Percentiles rank a stretch among this genome's conserved stretches.
Evolutionary conservation across 2,888 invertebrate genomes (phyloP).

Genomic region (Luffia ferchaultella): DNA sequence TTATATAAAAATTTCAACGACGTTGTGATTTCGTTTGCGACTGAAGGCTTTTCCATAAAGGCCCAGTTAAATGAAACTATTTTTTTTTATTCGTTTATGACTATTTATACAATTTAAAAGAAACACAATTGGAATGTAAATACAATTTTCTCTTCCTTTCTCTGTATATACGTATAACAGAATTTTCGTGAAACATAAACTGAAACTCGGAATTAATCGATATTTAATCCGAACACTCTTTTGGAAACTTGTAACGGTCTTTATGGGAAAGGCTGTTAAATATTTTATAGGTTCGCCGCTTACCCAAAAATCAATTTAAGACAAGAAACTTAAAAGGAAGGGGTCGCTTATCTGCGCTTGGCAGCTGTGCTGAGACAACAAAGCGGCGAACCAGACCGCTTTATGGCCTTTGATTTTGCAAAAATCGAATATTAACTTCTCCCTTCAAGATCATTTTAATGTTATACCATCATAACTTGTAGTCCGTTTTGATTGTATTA

Average conservation of each 20-base stretch:
- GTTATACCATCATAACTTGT: not conserved
- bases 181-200: too few species aligned
- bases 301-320: conserved; percentile 44
- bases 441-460: not conserved
- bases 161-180: too few species aligned
- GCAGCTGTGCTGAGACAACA: conserved; percentile 47
- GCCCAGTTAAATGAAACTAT: too few species aligned
- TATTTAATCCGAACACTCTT: not conserved
- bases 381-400: conserved; percentile 16
- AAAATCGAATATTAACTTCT: not conserved
- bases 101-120: too few species aligned
- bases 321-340: conserved; percentile 42
- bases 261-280: conserved; percentile 30
- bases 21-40: too few species aligned
- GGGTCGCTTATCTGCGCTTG: conserved; percentile 43
- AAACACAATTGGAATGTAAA: too few species aligned
- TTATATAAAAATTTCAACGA: too few species aligned
- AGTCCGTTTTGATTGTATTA: too few species aligned
- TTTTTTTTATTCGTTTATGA: too few species aligned
- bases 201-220: not conserved
- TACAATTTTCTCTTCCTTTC: too few species aligned
- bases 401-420: not conserved
- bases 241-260: conserved; percentile 4
- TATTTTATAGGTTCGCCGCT: conserved; percentile 38
- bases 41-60: too few species aligned